Evolutionary conservation across 1,140 invertebrate species (phyloP).

Genomic region (Neodiprion fabricii): DNA sequence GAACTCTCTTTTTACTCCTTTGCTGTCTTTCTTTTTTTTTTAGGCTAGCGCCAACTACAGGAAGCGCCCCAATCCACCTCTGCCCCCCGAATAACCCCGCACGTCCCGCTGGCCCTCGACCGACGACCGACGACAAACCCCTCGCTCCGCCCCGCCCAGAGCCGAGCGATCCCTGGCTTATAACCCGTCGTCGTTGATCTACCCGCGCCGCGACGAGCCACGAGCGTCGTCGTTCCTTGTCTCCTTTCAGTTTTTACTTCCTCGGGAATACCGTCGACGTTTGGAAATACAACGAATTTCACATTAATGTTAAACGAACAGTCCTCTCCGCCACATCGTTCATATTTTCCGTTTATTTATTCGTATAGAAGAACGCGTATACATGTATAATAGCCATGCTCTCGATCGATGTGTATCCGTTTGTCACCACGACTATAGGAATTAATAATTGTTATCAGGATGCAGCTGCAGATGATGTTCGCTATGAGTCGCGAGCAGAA

Average conservation of each 20-base stretch:
- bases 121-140: too few relatives aligned
- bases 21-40: conserved; percentile 24
- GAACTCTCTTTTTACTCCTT: conserved; percentile 8
- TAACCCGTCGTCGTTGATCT: not conserved
- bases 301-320: too few relatives aligned
- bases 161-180: not conserved
- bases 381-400: not conserved
- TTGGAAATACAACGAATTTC: too few relatives aligned
- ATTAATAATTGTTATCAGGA: too few relatives aligned
- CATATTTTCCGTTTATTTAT: too few relatives aligned
- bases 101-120: not conserved
- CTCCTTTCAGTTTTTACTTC: not conserved
- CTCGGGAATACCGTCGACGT: too few relatives aligned
- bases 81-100: not conserved
- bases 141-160: too few relatives aligned
- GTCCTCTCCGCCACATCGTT: too few relatives aligned
- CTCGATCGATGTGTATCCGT: not conserved
- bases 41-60: conserved; percentile 38
- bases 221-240: not conserved
- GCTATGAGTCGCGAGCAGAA: too few relatives aligned
- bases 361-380: too few relatives aligned
- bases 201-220: not conserved
- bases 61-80: conserved; percentile 29
- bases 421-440: not conserved
- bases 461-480: too few relatives aligned